A percentile compares a stretch with the other conserved stretches of the same genome.
Evolutionary conservation across 2,113 vertebrate species (phyloP).

Genomic region (Passer montanus): DNA sequence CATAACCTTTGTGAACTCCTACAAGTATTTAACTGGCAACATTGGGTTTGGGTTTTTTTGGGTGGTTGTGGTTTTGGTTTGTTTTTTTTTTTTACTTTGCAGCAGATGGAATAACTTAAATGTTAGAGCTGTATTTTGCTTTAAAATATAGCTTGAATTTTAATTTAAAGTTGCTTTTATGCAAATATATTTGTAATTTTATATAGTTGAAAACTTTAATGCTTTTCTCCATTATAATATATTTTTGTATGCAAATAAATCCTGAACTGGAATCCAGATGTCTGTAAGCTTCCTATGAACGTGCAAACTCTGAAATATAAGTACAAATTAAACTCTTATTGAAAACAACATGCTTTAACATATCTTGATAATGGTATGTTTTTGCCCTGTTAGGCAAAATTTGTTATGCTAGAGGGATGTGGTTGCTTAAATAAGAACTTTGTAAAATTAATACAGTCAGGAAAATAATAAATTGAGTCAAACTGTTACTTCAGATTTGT

Average conservation of each 20-base stretch:
- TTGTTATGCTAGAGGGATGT: not conserved
- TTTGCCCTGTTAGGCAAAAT: not conserved
- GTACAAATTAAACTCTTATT: not conserved
- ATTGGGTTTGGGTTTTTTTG: not conserved
- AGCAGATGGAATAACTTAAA: constrained; percentile 39
- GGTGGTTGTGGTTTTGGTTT: not conserved
- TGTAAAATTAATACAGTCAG: not conserved
- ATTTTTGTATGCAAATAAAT: constrained; percentile 95
- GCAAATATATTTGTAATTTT: constrained; percentile 91
- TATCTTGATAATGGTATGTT: not conserved
- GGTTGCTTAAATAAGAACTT: not conserved
- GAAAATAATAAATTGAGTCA: not conserved
- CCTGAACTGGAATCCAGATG: constrained; percentile 48
- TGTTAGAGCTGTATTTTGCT: constrained; percentile 68
- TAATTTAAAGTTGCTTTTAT: constrained; percentile 89
- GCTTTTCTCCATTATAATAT: constrained; percentile 85
- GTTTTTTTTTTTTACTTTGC: not conserved
- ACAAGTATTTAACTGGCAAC: constrained; percentile 17
- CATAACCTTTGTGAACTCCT: not conserved
- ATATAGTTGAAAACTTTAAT: constrained; percentile 85
- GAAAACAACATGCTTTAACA: not conserved
- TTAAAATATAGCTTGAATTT: constrained; percentile 77
- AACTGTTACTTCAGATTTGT: not conserved
- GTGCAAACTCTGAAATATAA: not conserved
- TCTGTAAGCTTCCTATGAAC: not conserved